Evolutionary conservation across 2,113 vertebrate species (phyloP).

Genomic region (Aptenodytes patagonicus): DNA sequence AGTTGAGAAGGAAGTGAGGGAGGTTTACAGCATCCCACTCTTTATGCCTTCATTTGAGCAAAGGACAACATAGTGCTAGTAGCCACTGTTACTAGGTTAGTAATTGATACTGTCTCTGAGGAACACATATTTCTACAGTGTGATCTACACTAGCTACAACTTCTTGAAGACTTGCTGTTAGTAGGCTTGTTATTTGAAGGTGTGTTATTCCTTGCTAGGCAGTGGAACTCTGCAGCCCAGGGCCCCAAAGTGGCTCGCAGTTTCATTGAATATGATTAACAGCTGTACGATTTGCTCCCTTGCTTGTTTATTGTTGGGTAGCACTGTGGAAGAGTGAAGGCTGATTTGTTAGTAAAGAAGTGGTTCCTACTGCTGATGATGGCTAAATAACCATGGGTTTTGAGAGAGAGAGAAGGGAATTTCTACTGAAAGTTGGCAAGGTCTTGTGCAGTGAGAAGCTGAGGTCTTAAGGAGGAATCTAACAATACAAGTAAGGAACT

Average conservation of each 20-base stretch:
- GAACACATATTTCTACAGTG: fast-evolving
- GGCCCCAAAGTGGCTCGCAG: fast-evolving
- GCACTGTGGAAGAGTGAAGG: neutral
- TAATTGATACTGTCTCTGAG: neutral
- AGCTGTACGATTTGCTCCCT: neutral
- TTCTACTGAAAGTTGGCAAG: neutral
- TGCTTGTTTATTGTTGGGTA: neutral
- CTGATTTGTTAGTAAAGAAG: neutral
- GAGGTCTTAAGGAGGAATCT: neutral
- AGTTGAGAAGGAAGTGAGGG: neutral
- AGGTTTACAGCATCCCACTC: neutral
- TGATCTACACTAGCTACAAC: neutral
- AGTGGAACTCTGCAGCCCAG: neutral
- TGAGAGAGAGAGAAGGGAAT: neutral
- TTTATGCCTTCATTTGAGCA: neutral
- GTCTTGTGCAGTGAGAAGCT: neutral
- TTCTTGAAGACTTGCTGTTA: neutral
- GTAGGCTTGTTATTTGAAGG: neutral
- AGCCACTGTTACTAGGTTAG: neutral
- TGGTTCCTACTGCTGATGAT: neutral
- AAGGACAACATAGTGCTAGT: neutral
- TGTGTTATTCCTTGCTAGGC: neutral
- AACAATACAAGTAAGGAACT: neutral
- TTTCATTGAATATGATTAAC: neutral
- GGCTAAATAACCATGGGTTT: neutral